Evolutionary conservation across 2,888 invertebrate species (phyloP).

Genomic region (Cataglyphis altisquamis): DNA sequence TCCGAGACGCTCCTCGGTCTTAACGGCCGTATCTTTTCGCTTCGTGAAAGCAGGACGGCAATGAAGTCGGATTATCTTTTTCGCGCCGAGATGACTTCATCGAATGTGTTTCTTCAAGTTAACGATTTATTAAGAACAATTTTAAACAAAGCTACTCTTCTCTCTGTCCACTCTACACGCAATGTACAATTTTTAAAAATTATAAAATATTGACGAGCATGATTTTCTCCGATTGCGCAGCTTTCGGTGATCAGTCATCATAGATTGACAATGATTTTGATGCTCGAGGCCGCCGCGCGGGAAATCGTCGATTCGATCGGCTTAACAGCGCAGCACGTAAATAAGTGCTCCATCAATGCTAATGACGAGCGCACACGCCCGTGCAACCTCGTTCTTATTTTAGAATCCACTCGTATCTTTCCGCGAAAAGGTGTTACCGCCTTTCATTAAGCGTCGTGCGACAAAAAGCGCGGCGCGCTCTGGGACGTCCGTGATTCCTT

Average conservation of each 20-base stretch:
- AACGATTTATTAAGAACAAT: too few relatives aligned
- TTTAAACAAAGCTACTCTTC: background rate
- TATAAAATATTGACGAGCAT: background rate
- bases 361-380: slow-evolving; percentile 60
- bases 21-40: slow-evolving; percentile 7
- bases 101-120: background rate
- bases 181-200: background rate
- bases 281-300: background rate
- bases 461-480: slow-evolving; percentile 54
- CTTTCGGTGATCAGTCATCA: background rate
- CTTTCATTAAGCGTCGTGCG: slow-evolving; percentile 58
- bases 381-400: slow-evolving; percentile 72
- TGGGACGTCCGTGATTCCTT: slow-evolving; percentile 35
- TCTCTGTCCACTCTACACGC: background rate
- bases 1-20: slow-evolving; percentile 5
- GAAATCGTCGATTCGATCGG: slow-evolving; percentile 8
- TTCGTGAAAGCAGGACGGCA: slow-evolving; percentile 32
- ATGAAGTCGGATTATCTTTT: slow-evolving; percentile 3
- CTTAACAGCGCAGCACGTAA: slow-evolving; percentile 35
- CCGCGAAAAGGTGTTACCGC: slow-evolving; percentile 63
- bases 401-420: slow-evolving; percentile 69
- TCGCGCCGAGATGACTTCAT: background rate
- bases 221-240: background rate
- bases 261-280: background rate
- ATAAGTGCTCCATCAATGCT: slow-evolving; percentile 64